phyloP scores from a whole-genome alignment of 2,113 vertebrate genomes.

The Bubo bubo region DNA sequence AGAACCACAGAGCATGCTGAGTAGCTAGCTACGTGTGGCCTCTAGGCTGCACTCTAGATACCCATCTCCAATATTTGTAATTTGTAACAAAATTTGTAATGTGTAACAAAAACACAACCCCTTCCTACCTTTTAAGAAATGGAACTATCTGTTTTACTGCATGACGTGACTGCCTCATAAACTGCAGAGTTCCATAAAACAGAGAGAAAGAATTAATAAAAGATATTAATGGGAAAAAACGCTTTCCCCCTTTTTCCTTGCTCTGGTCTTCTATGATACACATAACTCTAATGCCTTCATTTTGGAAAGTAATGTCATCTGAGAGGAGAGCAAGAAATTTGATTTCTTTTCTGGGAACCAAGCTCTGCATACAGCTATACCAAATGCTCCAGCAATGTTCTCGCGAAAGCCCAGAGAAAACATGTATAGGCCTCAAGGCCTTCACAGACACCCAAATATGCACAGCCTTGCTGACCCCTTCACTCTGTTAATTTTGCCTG shows the following conservation, averaged over 20 bases:
- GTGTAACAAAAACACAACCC: background rate
- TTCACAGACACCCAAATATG: background rate
- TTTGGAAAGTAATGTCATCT: background rate
- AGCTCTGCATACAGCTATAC: background rate
- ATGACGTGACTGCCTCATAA: background rate
- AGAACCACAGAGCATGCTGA: background rate
- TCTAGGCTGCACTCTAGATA: background rate
- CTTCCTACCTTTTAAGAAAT: background rate
- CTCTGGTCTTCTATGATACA: background rate
- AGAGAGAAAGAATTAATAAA: background rate
- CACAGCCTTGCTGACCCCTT: background rate
- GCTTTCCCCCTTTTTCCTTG: background rate
- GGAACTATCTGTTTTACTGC: background rate
- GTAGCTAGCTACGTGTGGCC: background rate
- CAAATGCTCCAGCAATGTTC: background rate
- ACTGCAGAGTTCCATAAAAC: background rate
- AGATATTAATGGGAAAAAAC: background rate
- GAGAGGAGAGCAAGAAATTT: background rate
- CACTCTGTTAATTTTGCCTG: background rate
- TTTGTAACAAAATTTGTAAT: background rate
- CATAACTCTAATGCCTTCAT: background rate
- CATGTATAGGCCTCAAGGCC: background rate
- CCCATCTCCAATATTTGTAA: background rate
- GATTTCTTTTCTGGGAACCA: background rate
- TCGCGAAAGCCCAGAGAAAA: background rate